phyloP scores from a whole-genome alignment of 2,797 vertebrate species.

The Cichlasoma orientale region DNA sequence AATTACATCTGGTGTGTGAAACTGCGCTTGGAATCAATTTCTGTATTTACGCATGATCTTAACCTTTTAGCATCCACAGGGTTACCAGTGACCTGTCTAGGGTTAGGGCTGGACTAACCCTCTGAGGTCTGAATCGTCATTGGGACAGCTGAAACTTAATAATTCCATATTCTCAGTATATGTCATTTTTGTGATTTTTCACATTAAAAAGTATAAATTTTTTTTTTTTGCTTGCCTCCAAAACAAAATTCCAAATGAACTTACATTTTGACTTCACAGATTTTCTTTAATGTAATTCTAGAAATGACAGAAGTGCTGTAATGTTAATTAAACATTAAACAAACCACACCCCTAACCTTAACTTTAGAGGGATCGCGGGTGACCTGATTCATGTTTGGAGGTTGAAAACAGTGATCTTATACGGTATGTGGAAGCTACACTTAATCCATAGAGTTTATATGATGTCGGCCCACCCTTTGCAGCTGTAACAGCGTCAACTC shows the following conservation, averaged over 20 bases:
- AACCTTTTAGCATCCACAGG: not conserved
- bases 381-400: not conserved
- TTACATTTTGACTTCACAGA: not conserved
- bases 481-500: too few relatives aligned
- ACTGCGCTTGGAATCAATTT: not conserved
- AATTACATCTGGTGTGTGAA: conserved; percentile 18
- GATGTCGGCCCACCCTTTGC: too few relatives aligned
- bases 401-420: not conserved
- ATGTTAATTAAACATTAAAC: too few relatives aligned
- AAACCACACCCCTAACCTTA: not conserved
- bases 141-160: not conserved
- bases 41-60: too few relatives aligned
- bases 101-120: not conserved
- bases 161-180: not conserved
- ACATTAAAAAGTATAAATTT: not conserved
- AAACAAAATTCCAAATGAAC: not conserved
- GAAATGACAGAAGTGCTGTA: not conserved
- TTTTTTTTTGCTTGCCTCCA: not conserved
- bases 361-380: not conserved
- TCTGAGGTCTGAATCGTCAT: not conserved
- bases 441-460: too few relatives aligned
- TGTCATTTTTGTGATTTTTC: not conserved
- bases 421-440: not conserved
- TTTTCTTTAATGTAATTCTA: not conserved
- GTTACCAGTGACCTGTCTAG: not conserved